Percentiles rank a stretch among this genome's conserved stretches.
These are phyloP conservation scores for Plagodis pulveraria DNA, from an alignment of 2,888 invertebrate genomes.

Conservation along the genomic window DNA sequence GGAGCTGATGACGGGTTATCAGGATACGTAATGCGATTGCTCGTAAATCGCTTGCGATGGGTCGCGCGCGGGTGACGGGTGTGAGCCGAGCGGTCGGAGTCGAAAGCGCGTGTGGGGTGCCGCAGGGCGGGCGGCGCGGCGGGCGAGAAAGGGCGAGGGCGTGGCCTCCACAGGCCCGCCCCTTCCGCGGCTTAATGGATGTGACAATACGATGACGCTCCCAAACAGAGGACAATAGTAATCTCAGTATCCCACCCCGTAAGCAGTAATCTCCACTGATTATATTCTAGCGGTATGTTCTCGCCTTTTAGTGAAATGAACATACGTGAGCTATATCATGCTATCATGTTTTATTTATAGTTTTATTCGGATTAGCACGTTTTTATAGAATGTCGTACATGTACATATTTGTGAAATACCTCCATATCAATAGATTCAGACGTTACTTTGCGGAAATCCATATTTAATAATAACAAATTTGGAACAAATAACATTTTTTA, in stretches of 20 bases:
- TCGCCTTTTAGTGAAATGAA: constrained; percentile 35
- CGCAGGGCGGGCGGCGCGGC: constrained; percentile 38
- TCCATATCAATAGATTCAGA: no score
- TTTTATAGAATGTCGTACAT: no score
- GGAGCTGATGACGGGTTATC: constrained; percentile 51
- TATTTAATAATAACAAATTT: no score
- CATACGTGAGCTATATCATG: constrained; percentile 9
- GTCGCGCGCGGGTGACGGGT: constrained; percentile 43
- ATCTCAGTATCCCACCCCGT: constrained; percentile 74
- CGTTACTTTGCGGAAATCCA: no score
- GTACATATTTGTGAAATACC: no score
- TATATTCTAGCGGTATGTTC: constrained; percentile 42
- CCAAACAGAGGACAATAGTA: constrained; percentile 71
- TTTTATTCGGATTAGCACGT: no score
- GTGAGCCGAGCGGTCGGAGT: constrained; percentile 26
- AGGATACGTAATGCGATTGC: constrained; percentile 76
- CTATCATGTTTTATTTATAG: neutral
- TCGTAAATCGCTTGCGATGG: constrained; percentile 75
- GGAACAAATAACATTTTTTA: no score
- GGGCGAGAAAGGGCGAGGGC: constrained; percentile 47
- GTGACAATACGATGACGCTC: constrained; percentile 82
- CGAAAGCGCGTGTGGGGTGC: constrained; percentile 52
- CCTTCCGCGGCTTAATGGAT: constrained; percentile 73
- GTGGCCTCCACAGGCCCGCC: constrained; percentile 64
- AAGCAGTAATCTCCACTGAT: constrained; percentile 56